A percentile compares a stretch with the other conserved stretches of the same genome.
Evolutionary conservation across 2,888 invertebrate species (phyloP).

Genomic region (Caenorhabditis sp.): DNA sequence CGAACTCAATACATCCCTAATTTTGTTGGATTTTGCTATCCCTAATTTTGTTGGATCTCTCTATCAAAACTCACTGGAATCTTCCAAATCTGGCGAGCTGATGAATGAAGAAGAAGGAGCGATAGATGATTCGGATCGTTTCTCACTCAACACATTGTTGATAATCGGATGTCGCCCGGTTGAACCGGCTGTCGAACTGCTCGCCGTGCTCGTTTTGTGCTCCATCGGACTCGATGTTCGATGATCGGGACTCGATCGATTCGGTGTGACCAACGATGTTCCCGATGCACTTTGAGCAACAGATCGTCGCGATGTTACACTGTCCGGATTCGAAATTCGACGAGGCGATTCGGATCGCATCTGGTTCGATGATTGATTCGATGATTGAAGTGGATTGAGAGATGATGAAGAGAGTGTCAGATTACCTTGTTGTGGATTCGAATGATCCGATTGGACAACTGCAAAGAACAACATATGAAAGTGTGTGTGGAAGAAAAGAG

Average conservation of each 20-base stretch:
- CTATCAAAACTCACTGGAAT: constrained; percentile 65
- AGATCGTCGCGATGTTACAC: constrained; percentile 11
- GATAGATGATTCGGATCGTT: constrained; percentile 35
- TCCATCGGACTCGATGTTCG: constrained; percentile 3
- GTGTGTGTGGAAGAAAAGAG: no score
- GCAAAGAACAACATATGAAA: no score
- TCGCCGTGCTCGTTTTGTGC: constrained; percentile 32
- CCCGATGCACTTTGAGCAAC: constrained; percentile 36
- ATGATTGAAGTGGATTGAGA: constrained; percentile 37
- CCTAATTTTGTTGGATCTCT: no score
- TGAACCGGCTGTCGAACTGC: constrained; percentile 25
- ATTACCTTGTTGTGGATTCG: constrained; percentile 48
- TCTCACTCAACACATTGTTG: background rate
- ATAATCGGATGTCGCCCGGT: constrained; percentile 7
- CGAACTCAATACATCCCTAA: no score
- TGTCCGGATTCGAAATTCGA: constrained; percentile 30
- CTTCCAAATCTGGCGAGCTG: constrained; percentile 65
- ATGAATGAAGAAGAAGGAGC: constrained; percentile 62
- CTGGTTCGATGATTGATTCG: no score
- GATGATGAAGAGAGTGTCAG: constrained; percentile 50
- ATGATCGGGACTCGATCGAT: background rate
- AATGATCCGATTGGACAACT: constrained; percentile 70
- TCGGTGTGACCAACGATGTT: constrained; percentile 44
- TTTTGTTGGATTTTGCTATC: no score
- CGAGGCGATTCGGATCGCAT: constrained; percentile 18